Evolutionary conservation across 2,888 invertebrate species (phyloP), one percentile per base, ranked within the genome.

Genomic region (Zygogramma bicolorata): DNA sequence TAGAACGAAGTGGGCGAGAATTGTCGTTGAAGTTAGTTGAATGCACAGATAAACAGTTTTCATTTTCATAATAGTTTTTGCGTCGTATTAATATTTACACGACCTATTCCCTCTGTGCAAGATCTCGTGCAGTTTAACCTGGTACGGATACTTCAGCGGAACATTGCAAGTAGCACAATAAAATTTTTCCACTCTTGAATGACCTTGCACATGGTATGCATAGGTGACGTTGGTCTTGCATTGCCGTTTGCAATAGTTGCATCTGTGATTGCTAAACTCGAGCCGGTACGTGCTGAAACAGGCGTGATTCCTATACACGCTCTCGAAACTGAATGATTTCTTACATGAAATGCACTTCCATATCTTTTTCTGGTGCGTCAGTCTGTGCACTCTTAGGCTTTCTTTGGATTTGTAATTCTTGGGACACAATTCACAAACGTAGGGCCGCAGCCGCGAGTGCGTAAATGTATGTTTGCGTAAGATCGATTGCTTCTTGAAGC

Each of bases 401-500:
- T 79, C 78, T 42, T 75, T 73, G 7, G 77, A 74, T 65, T 78
- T 79, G 61, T 78, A 79, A 13, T 53, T 67, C 59, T 78, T 79
- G 3, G 65, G 62, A 53, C 79, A 79, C 29, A 75, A 25, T 10
- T 79, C 74, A 57, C 79, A 79, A 2, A 53, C 60, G 40, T 72
- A 76, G 2, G 75, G 78, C 1, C 77, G 68, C 15, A 38, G 46
- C 8, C 65, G 59, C 7, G 71, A 72, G 61, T 79, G 79, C 3
- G 78, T 76, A n/a, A 78, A 74, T 8, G 70, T 61, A 60, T 79
- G 79, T 68, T 79, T 79, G 20, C 78, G 58, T 49, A 79, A 42
- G n/a, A 78, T 79, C 0, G 75, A 73, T 59, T 78, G 77, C 58
- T 78, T 78, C 53, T 79, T 79, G 58, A 79, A 79, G 10, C 72